Conservation (phyloP, 2,113 vertebrate genomes). For the Ascaphus truei region DNA sequence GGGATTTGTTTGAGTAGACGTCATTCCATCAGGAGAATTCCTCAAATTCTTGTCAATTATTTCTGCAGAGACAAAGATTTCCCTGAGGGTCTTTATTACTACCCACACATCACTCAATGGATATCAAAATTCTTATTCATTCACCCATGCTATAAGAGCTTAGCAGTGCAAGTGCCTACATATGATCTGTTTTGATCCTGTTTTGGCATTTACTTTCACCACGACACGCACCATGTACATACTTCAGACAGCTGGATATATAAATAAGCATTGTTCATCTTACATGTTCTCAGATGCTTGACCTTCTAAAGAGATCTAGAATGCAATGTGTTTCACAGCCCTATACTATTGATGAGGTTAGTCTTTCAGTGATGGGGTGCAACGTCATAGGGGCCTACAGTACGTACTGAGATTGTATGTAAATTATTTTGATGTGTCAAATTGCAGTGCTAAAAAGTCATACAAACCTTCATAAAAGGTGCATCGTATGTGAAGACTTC, state of each 20-base stretch:
- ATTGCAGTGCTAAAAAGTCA: too few species aligned
- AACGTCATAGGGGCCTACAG: too few species aligned
- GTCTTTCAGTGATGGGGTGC: too few species aligned
- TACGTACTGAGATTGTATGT: too few species aligned
- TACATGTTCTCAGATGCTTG: too few species aligned
- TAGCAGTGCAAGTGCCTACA: not conserved
- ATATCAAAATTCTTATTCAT: not conserved
- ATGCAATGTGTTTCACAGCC: too few species aligned
- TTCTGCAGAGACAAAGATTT: not conserved
- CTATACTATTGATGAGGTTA: too few species aligned
- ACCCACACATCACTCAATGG: not conserved
- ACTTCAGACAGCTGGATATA: not conserved
- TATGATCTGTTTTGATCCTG: not conserved
- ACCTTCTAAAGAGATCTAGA: too few species aligned
- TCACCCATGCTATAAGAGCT: not conserved
- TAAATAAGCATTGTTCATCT: too few species aligned
- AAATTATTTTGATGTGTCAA: too few species aligned
- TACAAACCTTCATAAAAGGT: too few species aligned
- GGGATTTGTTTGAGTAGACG: not conserved
- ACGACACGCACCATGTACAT: not conserved
- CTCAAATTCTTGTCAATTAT: not conserved
- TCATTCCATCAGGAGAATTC: slow-evolving; percentile 15
- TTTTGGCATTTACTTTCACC: not conserved
- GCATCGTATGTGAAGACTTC: too few species aligned
- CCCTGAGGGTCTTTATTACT: not conserved